A percentile compares a stretch with the other conserved stretches of the same genome.
phyloP scores from a whole-genome alignment of 2,888 invertebrate species.

The Cordylochernes scorpioides region DNA sequence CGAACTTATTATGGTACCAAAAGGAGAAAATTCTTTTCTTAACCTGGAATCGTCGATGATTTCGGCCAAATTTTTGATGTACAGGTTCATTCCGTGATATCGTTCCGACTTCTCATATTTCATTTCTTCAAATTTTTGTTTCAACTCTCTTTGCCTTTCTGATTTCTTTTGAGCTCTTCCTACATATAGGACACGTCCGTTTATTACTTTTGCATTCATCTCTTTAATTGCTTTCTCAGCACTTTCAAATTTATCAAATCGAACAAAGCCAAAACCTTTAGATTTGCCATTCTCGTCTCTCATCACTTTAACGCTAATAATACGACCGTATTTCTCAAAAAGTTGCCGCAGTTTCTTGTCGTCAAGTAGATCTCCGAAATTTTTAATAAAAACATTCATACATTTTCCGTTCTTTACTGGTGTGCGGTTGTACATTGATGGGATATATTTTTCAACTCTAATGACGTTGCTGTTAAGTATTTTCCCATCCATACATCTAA shows the following conservation, averaged over 20 bases:
- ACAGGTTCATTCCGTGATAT: conserved; percentile 68
- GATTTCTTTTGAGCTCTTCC: conserved; percentile 96
- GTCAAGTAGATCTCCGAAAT: conserved; percentile 76
- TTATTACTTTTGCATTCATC: conserved; percentile 65
- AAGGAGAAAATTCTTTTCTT: conserved; percentile 73
- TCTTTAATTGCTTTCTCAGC: conserved; percentile 78
- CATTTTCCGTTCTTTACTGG: too few relatives aligned
- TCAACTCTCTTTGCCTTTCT: conserved; percentile 87
- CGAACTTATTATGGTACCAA: conserved; percentile 95
- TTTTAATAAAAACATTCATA: conserved; percentile 95
- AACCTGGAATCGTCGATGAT: conserved; percentile 86
- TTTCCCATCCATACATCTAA: too few relatives aligned
- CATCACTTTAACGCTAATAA: conserved; percentile 70
- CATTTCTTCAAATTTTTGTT: conserved; percentile 78
- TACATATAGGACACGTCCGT: conserved; percentile 60
- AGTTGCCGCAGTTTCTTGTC: conserved; percentile 65
- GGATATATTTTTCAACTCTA: too few relatives aligned
- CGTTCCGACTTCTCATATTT: conserved; percentile 71
- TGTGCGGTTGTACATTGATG: too few relatives aligned
- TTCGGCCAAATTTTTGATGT: conserved; percentile 95
- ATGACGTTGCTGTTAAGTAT: too few relatives aligned
- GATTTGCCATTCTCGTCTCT: conserved; percentile 62
- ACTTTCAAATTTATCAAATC: conserved; percentile 80
- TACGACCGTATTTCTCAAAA: conserved; percentile 74
- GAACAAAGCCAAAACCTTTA: conserved; percentile 94